Evolutionary conservation across 2,113 vertebrate species (phyloP).

Genomic region (Hippocampus abdominalis): DNA sequence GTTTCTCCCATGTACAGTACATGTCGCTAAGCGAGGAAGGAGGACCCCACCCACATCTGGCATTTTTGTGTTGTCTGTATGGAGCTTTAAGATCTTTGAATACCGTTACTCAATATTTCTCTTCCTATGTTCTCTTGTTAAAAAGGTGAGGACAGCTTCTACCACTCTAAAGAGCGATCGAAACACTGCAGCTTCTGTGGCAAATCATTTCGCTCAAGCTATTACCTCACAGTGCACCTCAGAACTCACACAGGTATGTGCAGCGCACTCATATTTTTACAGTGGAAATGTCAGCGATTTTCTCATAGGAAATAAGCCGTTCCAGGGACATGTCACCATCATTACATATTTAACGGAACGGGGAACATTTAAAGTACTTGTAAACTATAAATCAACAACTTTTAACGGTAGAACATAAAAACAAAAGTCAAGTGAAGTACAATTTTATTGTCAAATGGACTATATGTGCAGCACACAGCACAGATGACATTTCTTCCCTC

Average conservation of each 20-base stretch:
- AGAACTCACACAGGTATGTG: conserved; percentile 93
- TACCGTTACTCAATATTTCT: neutral
- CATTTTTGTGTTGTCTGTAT: neutral
- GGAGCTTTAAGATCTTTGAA: neutral
- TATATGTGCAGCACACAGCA: too few relatives aligned
- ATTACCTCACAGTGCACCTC: conserved; percentile 99
- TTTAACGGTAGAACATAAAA: neutral
- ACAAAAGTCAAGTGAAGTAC: neutral
- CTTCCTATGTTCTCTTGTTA: conserved; percentile 5
- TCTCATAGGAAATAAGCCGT: neutral
- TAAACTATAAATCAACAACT: neutral
- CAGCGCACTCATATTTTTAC: neutral
- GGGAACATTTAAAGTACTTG: neutral
- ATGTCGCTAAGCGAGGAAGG: neutral
- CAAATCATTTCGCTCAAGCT: conserved; percentile 94
- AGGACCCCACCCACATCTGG: neutral
- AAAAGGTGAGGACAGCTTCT: conserved; percentile 81
- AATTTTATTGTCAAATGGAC: too few relatives aligned
- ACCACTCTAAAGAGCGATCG: conserved; percentile 82
- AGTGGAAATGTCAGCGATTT: neutral
- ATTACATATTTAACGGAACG: neutral
- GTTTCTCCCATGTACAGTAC: neutral
- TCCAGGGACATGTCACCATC: neutral
- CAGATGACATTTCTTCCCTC: too few relatives aligned
- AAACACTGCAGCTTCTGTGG: conserved; percentile 92